These are phyloP conservation scores for Daphoenositta chrysoptera DNA, from an alignment of 2,113 vertebrate genomes.

Conservation along the genomic window DNA sequence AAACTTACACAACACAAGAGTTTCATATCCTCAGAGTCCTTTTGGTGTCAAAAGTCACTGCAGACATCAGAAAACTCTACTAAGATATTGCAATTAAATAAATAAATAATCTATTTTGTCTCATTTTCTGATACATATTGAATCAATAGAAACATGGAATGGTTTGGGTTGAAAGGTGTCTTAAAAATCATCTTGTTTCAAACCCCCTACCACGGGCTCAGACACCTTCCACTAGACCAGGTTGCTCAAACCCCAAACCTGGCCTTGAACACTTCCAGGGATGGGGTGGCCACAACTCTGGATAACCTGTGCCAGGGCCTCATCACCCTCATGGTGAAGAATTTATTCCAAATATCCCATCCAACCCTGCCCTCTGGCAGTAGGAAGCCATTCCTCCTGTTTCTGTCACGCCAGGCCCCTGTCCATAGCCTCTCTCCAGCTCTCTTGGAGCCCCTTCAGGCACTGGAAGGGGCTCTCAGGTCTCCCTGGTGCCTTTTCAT, in stretches of 20 bases:
- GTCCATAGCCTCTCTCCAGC: not conserved
- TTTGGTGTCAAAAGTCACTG: not conserved
- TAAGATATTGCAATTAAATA: not conserved
- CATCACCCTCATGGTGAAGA: not conserved
- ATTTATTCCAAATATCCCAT: not conserved
- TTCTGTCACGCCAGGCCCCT: not conserved
- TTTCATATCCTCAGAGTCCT: not conserved
- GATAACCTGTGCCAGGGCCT: not conserved
- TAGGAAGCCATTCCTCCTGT: not conserved
- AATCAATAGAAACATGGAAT: not conserved
- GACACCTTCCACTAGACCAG: not conserved
- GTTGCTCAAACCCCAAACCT: not conserved
- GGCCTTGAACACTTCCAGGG: not conserved
- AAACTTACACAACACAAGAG: not conserved
- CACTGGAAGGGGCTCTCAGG: not conserved
- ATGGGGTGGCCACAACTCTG: not conserved
- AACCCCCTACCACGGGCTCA: not conserved
- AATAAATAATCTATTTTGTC: not conserved
- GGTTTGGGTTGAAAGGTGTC: not conserved
- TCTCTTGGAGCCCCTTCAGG: not conserved
- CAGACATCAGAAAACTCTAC: not conserved
- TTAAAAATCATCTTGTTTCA: not conserved
- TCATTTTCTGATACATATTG: not conserved
- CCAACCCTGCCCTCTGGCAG: not conserved
- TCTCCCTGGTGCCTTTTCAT: not conserved